These are phyloP conservation scores for Eumerus sabulonum DNA, from an alignment of 2,888 invertebrate genomes.

Conservation along the genomic window DNA sequence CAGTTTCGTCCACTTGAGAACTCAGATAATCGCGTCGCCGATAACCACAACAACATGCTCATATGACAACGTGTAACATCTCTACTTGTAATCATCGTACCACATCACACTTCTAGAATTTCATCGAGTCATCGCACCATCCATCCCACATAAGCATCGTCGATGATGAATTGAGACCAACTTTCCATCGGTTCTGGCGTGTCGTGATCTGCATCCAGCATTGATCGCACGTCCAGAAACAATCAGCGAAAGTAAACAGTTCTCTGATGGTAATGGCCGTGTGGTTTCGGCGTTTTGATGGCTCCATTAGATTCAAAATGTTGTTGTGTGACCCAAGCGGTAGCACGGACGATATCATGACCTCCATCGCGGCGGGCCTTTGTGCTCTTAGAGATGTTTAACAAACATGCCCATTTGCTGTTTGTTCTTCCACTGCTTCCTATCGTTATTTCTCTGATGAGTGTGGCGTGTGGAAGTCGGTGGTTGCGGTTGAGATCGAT, in stretches of 20 bases:
- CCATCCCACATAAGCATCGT: constrained; percentile 29
- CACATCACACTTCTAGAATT: background rate
- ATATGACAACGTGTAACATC: constrained; percentile 9
- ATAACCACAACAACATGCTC: background rate
- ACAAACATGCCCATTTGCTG: constrained; percentile 18
- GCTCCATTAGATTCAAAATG: constrained; percentile 45
- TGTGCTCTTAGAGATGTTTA: constrained; percentile 38
- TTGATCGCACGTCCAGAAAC: constrained; percentile 48
- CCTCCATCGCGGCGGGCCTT: constrained; percentile 48
- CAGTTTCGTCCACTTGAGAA: too few species aligned
- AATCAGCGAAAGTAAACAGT: constrained; percentile 62
- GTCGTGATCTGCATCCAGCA: constrained; percentile 51
- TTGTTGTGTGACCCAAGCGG: constrained; percentile 20
- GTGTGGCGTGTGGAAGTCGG: constrained; percentile 18
- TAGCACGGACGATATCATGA: constrained; percentile 35
- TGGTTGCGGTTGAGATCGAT: constrained; percentile 32
- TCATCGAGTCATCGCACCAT: constrained; percentile 35
- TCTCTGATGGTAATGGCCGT: constrained; percentile 13
- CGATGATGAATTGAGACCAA: constrained; percentile 35
- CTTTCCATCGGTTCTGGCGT: constrained; percentile 40
- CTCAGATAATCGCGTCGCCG: background rate
- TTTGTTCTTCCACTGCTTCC: too few species aligned
- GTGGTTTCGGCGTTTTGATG: constrained; percentile 25
- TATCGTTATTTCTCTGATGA: too few species aligned
- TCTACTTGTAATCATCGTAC: constrained; percentile 3